Evolutionary conservation across 2,797 vertebrate species (phyloP), one percentile per base, ranked within the genome.

Genomic region (Paguma larvata): DNA sequence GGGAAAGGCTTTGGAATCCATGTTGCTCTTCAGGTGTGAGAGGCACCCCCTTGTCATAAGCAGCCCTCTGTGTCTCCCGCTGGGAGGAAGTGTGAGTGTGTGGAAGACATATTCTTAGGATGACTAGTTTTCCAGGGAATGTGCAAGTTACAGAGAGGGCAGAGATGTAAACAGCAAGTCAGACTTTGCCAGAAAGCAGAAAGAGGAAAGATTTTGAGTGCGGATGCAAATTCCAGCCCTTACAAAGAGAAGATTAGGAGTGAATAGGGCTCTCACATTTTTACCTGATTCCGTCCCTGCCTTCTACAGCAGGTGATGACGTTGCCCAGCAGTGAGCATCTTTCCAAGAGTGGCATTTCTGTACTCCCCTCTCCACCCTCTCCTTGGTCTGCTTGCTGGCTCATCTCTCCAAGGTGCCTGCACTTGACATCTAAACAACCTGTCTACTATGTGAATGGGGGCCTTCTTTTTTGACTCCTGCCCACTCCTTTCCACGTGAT

Each of bases 341-440:
- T 94, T 59, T 32, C 38, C 7, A 38, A 53, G 14, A 12, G 6
- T 12, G 25, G 34, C 27, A 32, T 1, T 56, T 75, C 62, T 34
- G 44, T 32, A 4, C 62, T 38, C 32, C 41, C 6, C 18, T 0
- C 27, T 5, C 12, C 2, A 15, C 2, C 59, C 15, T 10, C 1
- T 11, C 25, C 7, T 3, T 2, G 19, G 7, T 44, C 68, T 9
- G 34, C n/a, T 75, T 48, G 41, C 18, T 48, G 1, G 12, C 14
- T 11, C 32, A 27, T 25, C 62, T 68, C 41, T 41, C 23, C 0
- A 8, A 25, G 63, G 44, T 48, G 25, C 48, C 21, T 2, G 2
- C 32, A 32, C n/a, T 44, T 83, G 65, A 41, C 23, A 1, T 48
- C 18, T 23, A 72, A 41, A 77, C 82, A n/a, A 10, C 46, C 62